These are phyloP conservation scores for Scaptomyza graminum DNA, from an alignment of 1,140 invertebrate genomes.

Conservation along the genomic window DNA sequence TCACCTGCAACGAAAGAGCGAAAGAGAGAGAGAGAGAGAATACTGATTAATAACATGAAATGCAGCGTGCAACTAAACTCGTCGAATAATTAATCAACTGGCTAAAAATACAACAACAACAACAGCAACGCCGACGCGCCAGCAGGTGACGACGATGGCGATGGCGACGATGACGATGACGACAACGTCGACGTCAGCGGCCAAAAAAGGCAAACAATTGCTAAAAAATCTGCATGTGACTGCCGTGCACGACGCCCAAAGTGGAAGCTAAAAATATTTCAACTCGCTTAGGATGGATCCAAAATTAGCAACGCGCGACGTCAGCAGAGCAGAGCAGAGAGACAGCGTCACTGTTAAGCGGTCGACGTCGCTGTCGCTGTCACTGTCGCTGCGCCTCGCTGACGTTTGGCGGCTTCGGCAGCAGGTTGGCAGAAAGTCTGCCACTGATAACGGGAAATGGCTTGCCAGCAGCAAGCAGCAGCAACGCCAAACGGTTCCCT, in stretches of 20 bases:
- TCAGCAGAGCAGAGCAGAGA: slow-evolving; percentile 37
- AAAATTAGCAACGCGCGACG: slow-evolving; percentile 71
- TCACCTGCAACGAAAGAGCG: slow-evolving; percentile 64
- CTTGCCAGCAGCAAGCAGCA: slow-evolving; percentile 71
- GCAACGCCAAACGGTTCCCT: slow-evolving; percentile 28
- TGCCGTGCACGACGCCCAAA: slow-evolving; percentile 41
- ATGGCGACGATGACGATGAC: slow-evolving; percentile 7
- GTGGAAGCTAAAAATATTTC: slow-evolving; percentile 75
- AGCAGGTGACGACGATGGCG: slow-evolving; percentile 3
- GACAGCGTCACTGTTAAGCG: slow-evolving; percentile 15
- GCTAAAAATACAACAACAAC: slow-evolving; percentile 70
- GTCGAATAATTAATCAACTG: slow-evolving; percentile 74
- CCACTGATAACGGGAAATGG: slow-evolving; percentile 80
- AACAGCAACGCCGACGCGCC: slow-evolving; percentile 31
- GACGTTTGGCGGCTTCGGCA: slow-evolving; percentile 23
- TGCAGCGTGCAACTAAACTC: slow-evolving; percentile 69
- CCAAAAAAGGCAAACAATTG: slow-evolving; percentile 81
- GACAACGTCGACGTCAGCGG: slow-evolving; percentile 43
- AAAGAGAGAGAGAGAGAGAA: slow-evolving; percentile 40
- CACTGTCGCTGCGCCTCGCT: slow-evolving; percentile 19
- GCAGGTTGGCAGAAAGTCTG: slow-evolving; percentile 80
- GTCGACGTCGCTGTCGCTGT: slow-evolving; percentile 23
- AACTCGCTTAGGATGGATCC: slow-evolving; percentile 74
- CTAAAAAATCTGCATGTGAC: slow-evolving; percentile 75
- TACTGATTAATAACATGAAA: slow-evolving; percentile 61